Conservation (phyloP, 2,888 invertebrate species). For the Rhabditophanes sp. region DNA sequence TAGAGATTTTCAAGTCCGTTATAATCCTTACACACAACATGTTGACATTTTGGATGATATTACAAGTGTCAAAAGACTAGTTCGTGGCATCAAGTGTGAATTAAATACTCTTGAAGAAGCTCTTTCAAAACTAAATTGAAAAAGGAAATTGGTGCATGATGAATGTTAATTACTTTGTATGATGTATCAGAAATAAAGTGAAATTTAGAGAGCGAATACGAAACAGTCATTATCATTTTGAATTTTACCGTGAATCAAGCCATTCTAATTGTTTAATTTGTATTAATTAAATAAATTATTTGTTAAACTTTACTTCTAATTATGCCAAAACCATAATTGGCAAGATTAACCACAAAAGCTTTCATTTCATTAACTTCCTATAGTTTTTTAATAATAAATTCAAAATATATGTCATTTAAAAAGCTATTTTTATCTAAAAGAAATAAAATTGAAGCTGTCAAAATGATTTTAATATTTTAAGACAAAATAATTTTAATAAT, state of each 20-base stretch:
- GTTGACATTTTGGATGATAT: conserved; percentile 81
- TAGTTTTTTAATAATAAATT: neutral
- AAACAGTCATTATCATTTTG: neutral
- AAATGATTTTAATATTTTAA: too few species aligned
- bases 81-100: conserved; percentile 49
- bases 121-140: conserved; percentile 2
- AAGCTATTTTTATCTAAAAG: too few species aligned
- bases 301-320: neutral
- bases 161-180: neutral
- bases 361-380: neutral
- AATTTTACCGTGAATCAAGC: neutral
- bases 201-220: neutral
- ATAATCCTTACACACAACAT: conserved; percentile 76
- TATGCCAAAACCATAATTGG: neutral
- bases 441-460: too few species aligned
- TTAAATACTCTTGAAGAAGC: conserved; percentile 2
- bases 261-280: too few species aligned
- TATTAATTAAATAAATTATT: neutral
- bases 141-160: conserved; percentile 2
- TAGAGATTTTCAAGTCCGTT: conserved; percentile 87
- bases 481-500: too few species aligned
- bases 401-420: too few species aligned
- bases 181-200: neutral
- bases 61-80: conserved; percentile 66
- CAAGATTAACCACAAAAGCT: neutral